Base-by-base conservation (phyloP, 2,113 vertebrate species). In the Aegotheles bennettii region DNA sequence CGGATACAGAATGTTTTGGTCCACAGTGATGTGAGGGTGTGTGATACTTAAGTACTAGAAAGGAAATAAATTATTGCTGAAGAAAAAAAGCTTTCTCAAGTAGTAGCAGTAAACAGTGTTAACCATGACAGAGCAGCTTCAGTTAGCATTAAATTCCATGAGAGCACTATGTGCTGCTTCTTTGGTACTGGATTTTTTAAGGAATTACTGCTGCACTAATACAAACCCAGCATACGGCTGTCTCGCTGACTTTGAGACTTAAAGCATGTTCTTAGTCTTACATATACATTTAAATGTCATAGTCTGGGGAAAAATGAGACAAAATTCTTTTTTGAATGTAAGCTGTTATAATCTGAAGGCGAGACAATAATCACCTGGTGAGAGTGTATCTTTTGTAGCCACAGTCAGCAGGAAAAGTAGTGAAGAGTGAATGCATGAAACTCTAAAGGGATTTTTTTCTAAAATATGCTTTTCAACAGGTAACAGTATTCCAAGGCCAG, bases 1-100 rank as follows among this genome's bases (percentile, higher is more conserved):
- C 2, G 0, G 26, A 10, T 8, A 56, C 6, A 1, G 57, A 51
- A 40, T 0, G 0, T 21, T 85, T 60, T 78, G 31, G 40, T 73
- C 64, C 74, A 11, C 8, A 31, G 29, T 45, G 38, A 38, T 45
- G 17, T 36, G 26, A 71, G 16, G 12, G n/a, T 9, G 36, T 14
- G 11, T 38, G 75, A 40, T 67, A 28, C 70, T 78, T 86, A 35
- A 84, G 51, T n/a, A 45, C 25, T 31, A 75, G 50, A 83, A 73
- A 67, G 51, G 38, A 67, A 86, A 60, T 29, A 10, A 40, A 19
- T 35, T 50, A 31, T 47, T 51, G 87, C 54, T 74, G 65, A 86
- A 51, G 19, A 70, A 83, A 19, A 38, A 50, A 57, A 75, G 11
- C 19, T 74, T 59, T 75, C 40, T 67, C 21, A 64, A 64, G 35